phyloP scores from a whole-genome alignment of 2,113 vertebrate genomes.

The Formicarius rufipectus region DNA sequence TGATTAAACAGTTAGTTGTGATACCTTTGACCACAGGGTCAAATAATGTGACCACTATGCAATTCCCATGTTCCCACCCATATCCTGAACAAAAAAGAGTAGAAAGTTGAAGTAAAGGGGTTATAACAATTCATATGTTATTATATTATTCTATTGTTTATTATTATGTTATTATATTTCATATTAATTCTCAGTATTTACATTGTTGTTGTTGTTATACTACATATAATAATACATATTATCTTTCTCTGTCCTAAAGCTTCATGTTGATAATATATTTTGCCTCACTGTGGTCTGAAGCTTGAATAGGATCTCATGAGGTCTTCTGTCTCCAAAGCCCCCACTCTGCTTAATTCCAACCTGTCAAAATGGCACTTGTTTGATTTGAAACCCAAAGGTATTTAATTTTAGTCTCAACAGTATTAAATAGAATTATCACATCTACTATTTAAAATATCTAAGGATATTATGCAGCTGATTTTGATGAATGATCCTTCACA shows the following conservation, averaged over 20 bases:
- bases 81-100: neutral
- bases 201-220: neutral
- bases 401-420: neutral
- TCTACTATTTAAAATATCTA: neutral
- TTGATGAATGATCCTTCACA: neutral
- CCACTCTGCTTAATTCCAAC: rapidly evolving
- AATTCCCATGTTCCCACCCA: neutral
- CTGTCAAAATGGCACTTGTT: neutral
- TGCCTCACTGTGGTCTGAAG: neutral
- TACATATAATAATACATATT: neutral
- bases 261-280: neutral
- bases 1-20: neutral
- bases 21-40: neutral
- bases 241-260: neutral
- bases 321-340: neutral
- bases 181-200: neutral
- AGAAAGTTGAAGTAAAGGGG: neutral
- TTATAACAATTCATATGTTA: neutral
- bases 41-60: neutral
- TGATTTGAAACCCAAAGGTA: neutral
- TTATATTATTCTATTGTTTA: neutral
- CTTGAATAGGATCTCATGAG: neutral
- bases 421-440: neutral
- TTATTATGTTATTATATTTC: neutral
- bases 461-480: neutral